phyloP scores from a whole-genome alignment of 2,888 invertebrate genomes.

The Agonopterix arenella region DNA sequence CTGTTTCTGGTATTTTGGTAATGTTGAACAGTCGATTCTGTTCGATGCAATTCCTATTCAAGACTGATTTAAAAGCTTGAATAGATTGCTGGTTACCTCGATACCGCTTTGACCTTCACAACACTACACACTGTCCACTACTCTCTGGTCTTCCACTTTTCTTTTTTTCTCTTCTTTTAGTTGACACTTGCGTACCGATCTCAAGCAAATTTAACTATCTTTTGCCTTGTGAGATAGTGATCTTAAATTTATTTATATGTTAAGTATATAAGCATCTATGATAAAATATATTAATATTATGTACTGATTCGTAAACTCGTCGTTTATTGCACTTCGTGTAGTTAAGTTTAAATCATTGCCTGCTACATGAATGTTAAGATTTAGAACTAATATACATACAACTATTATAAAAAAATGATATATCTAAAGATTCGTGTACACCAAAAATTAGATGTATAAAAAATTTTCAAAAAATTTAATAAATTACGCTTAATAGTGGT shows the following conservation, averaged over 20 bases:
- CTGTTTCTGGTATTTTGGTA: background rate
- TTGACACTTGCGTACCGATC: slow-evolving; percentile 2
- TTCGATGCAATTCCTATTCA: too few species aligned
- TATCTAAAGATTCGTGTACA: slow-evolving; percentile 33
- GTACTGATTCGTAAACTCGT: slow-evolving; percentile 39
- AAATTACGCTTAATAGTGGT: slow-evolving; percentile 59
- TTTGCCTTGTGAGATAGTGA: slow-evolving; percentile 40
- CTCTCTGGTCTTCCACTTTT: slow-evolving; percentile 37
- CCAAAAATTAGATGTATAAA: slow-evolving; percentile 43
- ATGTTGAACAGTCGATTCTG: too few species aligned
- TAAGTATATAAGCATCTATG: slow-evolving; percentile 32
- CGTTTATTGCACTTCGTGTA: slow-evolving; percentile 64
- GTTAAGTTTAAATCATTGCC: slow-evolving; percentile 46
- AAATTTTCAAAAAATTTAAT: slow-evolving; percentile 37
- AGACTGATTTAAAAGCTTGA: too few species aligned
- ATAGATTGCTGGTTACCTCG: background rate
- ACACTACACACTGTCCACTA: slow-evolving; percentile 26
- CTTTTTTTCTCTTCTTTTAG: slow-evolving; percentile 13
- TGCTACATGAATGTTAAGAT: slow-evolving; percentile 58
- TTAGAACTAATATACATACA: slow-evolving; percentile 36
- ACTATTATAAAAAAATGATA: slow-evolving; percentile 32
- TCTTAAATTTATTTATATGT: slow-evolving; percentile 28
- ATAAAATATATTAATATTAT: slow-evolving; percentile 25
- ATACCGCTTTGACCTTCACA: background rate
- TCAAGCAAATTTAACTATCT: slow-evolving; percentile 75